Base-by-base conservation (phyloP, 2,888 invertebrate species). In the Machimus atricapillus region DNA sequence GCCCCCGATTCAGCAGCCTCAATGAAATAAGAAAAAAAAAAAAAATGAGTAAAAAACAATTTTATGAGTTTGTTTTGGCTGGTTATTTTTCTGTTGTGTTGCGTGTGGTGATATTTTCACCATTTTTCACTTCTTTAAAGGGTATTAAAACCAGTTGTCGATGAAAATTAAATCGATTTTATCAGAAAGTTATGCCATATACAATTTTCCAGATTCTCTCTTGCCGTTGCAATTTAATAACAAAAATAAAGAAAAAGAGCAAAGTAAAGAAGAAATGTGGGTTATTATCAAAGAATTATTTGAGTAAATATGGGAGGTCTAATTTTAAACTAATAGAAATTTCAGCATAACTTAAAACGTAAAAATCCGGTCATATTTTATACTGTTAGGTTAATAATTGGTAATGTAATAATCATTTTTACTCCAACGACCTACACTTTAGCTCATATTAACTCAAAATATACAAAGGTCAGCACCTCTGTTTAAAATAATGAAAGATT, bases 31-130 rank as follows among this genome's bases (percentile, higher is more conserved):
- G n/a, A 79, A 79, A 79, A 27, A 23, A 23, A 8, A 8, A 9
- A 19, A 66, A 37, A 66, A 23, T 23, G 58, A 58, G 23, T 23
- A 23, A 66, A 40, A 85, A 52, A n/a, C 52, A 88, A 88, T 88
- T 88, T 88, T 58, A 86, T 81, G 87, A 88, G 76, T 89, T 89
- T 87, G 87, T 82, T 87, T 87, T 89, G 87, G 88, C 66, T 89
- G 87, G 86, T 66, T 85, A 85, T 82, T 66, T 14, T 89, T 66
- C n/a, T 40, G 74, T 86, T 37, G 34, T 46, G 37, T 40, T 56
- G 58, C 34, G 58, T 56, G 79, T 52, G 52, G 52, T 27, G 43
- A n/a, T 52, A 79, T 78, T 78, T 78, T 78, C 43, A 78, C 66
- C 12, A 66, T 76, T 76, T 27, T 76, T 37, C 76, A 76, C 76